Conservation (phyloP, 1,140 invertebrate genomes). For the Lineus longissimus region DNA sequence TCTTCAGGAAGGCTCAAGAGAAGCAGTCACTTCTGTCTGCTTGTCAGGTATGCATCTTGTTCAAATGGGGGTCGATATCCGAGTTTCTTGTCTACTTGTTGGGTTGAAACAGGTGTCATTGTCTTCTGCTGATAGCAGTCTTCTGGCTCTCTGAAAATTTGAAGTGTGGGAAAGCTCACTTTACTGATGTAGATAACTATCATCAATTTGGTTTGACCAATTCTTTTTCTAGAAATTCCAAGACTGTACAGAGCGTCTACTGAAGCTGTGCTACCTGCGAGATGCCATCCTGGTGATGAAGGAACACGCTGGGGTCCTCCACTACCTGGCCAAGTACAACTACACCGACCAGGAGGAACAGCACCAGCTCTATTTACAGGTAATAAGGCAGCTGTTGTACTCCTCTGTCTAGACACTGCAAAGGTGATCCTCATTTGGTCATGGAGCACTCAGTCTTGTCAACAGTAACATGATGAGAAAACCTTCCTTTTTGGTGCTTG, state of each 20-base stretch:
- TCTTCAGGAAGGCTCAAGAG: neutral
- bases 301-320: slow-evolving; percentile 33
- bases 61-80: too few relatives aligned
- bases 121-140: too few relatives aligned
- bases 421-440: too few relatives aligned
- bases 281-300: slow-evolving; percentile 36
- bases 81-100: too few relatives aligned
- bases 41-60: slow-evolving; percentile 33
- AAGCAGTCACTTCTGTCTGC: slow-evolving; percentile 29
- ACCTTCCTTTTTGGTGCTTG: too few relatives aligned
- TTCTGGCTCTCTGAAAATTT: too few relatives aligned
- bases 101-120: too few relatives aligned
- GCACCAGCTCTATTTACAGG: slow-evolving; percentile 38
- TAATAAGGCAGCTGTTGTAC: slow-evolving; percentile 7
- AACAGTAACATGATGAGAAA: too few relatives aligned
- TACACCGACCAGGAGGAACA: slow-evolving; percentile 28
- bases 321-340: slow-evolving; percentile 28
- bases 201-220: too few relatives aligned
- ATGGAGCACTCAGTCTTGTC: too few relatives aligned
- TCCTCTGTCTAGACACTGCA: neutral
- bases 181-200: too few relatives aligned
- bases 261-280: slow-evolving; percentile 29
- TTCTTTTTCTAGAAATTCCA: slow-evolving; percentile 15
- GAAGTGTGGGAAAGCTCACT: too few relatives aligned
- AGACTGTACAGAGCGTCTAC: slow-evolving; percentile 23